Percentiles rank a stretch among this genome's conserved stretches.
Evolutionary conservation across 2,113 vertebrate genomes (phyloP).

Genomic region (Chaetorhynchus papuensis): DNA sequence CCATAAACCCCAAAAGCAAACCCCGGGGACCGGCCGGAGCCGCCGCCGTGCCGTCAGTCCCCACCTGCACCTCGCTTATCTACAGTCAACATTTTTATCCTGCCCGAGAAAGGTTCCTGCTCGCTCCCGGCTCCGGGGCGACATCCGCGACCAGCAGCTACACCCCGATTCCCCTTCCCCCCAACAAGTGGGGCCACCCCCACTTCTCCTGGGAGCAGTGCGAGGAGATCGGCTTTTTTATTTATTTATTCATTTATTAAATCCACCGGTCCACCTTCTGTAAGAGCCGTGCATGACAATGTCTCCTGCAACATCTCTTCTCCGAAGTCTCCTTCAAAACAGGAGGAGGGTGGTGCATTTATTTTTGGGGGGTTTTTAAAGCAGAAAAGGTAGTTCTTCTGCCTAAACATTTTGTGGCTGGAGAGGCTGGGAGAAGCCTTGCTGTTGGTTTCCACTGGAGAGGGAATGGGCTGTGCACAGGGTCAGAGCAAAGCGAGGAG

Average conservation of each 20-base stretch:
- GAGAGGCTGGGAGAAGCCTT: neutral
- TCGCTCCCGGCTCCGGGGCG: slow-evolving; percentile 59
- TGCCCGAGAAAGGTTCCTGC: slow-evolving; percentile 36
- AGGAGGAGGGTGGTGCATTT: neutral
- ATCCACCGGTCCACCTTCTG: neutral
- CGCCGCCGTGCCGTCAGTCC: slow-evolving; percentile 15
- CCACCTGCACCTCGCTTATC: slow-evolving; percentile 65
- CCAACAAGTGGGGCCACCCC: no score
- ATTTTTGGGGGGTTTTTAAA: no score
- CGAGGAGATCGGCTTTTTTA: rapidly evolving
- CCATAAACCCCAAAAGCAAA: slow-evolving; percentile 14
- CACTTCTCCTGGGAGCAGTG: neutral
- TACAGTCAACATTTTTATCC: slow-evolving; percentile 75
- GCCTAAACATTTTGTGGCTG: neutral
- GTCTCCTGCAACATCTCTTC: neutral
- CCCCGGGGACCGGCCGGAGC: neutral
- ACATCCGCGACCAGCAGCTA: neutral
- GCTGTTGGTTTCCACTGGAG: neutral
- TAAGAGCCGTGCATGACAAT: rapidly evolving
- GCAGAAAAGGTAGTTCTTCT: neutral
- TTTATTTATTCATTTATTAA: neutral
- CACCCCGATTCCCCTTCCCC: no score
- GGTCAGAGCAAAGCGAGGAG: neutral
- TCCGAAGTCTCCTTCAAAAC: neutral
- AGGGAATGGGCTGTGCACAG: rapidly evolving